Evolutionary conservation across 2,888 invertebrate genomes (phyloP), one percentile per base, ranked within the genome.

Genomic region (Podotricha telesiphe): DNA sequence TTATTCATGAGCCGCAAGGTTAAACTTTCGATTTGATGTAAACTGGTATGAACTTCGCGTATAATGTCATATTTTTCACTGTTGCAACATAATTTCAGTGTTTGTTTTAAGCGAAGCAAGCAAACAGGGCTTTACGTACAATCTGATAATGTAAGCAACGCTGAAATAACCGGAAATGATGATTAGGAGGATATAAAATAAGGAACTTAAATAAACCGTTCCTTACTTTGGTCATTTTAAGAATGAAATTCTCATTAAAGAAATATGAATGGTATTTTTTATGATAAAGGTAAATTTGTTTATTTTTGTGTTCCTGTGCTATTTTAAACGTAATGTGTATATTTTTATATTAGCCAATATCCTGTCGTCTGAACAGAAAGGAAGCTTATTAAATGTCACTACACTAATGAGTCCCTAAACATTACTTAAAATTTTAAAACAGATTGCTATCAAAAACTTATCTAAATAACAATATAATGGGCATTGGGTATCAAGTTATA

Each of bases 1-100:
- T 75, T 76, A 73, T 74, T 19, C 47, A 48, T 62, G 19, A 50
- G 34, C 37, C 15, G 17, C 75, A 70, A 74, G 77, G 68, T 72
- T 77, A 81, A 80, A 78, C 82, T 80, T 78, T 69, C 70, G 73
- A 79, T 75, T 72, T 67, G 72, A 68, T 74, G 80, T 80, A 82
- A 83, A 82, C 79, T 81, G 78, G 78, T 61, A 53, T 61, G 48
- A 15, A 34, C 51, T 19, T 53, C 34, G 67, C 45, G 65, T 20
- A 19, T 47, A 34, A 53, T 42, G 65, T 58, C 76, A 78, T 78
- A 80, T 79, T 81, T 82, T 78, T 75, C 73, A 70, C 71, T 77
- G 74, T 75, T 75, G 71, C 73, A 73, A 74, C 75, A 73, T 78
- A 69, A 74, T 78, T 76, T 74, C 73, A 69, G 71, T 77, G 75